Conservation (phyloP, 2,797 vertebrate species). For the Glyptemys insculpta region DNA sequence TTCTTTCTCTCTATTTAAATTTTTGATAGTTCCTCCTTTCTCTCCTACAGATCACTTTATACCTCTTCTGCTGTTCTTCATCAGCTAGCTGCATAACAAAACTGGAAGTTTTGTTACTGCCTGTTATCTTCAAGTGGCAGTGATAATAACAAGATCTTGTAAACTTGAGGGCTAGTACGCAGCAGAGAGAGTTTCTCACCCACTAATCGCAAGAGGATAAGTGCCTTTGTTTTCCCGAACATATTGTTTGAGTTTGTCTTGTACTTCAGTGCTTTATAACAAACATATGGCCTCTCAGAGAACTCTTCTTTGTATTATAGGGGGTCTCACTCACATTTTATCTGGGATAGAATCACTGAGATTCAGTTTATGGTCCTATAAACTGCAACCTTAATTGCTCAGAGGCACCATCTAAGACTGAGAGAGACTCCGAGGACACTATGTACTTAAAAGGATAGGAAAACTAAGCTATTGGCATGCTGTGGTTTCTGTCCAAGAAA, state of each 20-base stretch:
- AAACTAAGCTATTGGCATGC: constrained; percentile 45
- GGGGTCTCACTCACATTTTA: not conserved
- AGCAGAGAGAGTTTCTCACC: not conserved
- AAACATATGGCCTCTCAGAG: not conserved
- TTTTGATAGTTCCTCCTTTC: not conserved
- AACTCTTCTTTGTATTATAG: not conserved
- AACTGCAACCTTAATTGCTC: constrained; percentile 46
- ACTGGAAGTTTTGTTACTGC: not conserved
- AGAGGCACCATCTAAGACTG: constrained; percentile 46
- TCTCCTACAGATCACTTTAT: not conserved
- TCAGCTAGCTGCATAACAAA: not conserved
- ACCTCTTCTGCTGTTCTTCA: not conserved
- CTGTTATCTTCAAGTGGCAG: not conserved
- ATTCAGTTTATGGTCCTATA: constrained; percentile 27
- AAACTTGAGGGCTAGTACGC: not conserved
- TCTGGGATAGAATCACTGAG: not conserved
- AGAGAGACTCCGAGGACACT: constrained; percentile 36
- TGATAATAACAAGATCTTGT: not conserved
- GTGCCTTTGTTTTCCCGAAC: not conserved
- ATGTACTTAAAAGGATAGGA: constrained; percentile 71
- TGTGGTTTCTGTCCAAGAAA: constrained; percentile 64
- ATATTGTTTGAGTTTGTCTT: not conserved
- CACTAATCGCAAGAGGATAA: not conserved
- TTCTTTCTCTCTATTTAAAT: not conserved
- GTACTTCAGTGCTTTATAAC: not conserved